Evolutionary conservation across 2,113 vertebrate species (phyloP), one percentile per base, ranked within the genome.

Genomic region (Macrotus californicus): DNA sequence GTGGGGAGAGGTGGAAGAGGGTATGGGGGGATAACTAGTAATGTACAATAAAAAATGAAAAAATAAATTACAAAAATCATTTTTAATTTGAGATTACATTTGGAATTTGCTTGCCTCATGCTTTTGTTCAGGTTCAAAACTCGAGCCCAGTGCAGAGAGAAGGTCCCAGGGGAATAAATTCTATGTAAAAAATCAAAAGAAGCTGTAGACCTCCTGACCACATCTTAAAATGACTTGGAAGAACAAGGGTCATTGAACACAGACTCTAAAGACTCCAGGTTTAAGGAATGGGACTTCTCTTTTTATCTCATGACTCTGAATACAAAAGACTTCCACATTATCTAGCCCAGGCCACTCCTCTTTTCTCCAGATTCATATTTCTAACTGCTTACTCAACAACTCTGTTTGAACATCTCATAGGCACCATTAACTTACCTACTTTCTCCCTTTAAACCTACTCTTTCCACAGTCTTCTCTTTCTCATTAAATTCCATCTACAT

Each of bases 21-120:
- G 26, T 31, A 31, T 31, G 29, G 61, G 61, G 26, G 29, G 61
- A 29, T 64, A 64, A 64, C 61, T 31, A 13, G 13, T 64, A 31
- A 15, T 61, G 61, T 31, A 64, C 5, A 31, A 64, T 29, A 61
- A 64, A 64, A 64, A 64, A 31, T 31, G 59, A 61, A 61, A 61
- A 31, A 61, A 59, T 7, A 59, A 48, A 43, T 10, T 29, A 70
- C 1, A 95, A 82, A 88, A 87, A 26, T 22, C 1, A 39, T 34
- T 82, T 79, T 94, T 77, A 41, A 72, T 76, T 89, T 90, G 12
- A 87, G 19, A 87, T 48, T 31, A 41, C 7, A 70, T 21, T 61
- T 89, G 43, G 10, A 59, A 69, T 79, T 59, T 77, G 13, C 15
- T 70, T 85, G 8, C 13, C n/a, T 75, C 16, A 22, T 3, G 59